Evolutionary conservation across 2,888 invertebrate genomes (phyloP), one percentile per base, ranked within the genome.

Genomic region (Pherbina coryleti): DNA sequence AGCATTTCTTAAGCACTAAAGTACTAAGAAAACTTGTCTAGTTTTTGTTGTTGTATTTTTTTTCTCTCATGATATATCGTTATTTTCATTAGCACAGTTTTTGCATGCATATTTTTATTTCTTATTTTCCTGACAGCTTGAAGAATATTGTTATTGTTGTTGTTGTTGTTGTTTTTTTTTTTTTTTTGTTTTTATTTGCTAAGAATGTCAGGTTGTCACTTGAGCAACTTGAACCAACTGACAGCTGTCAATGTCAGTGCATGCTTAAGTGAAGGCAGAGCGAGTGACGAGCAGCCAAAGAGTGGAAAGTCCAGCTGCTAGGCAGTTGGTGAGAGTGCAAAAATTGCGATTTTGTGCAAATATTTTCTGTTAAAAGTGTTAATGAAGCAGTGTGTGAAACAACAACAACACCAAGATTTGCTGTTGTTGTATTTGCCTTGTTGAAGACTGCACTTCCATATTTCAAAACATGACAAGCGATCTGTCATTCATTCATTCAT

Each of bases 201-300:
- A 44, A 11, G 67, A 22, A 67, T 49, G 67, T 49, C 67, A 67
- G 11, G 49, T 67, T 67, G 67, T 67, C 67, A 67, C 44, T 49
- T 9, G 49, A 37, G 49, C 19, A 11, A 44, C 67, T 44, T 44
- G 44, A 19, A 44, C 22, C 14, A 67, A 67, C 67, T 44, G 67
- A 67, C 67, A 67, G 44, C 67, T 67, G 67, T 67, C 67, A 67
- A 67, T 44, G 37, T 11, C 44, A n/a, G 22, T 11, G 49, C 37
- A 22, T 7, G 31, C 31, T 17, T n/a, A 34, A 34, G 34, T 34
- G 7, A 34, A 9, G n/a, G 19, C n/a, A 55, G 19, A 55, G 2
- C 19, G 5, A 8, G 1, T 9, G n/a, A 34, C 9, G 66, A 34
- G 66, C n/a, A 28, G 28, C n/a, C 9, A 14, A n/a, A 37, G 37